Percentiles rank a stretch among this genome's conserved stretches.
Conservation (phyloP, 2,888 invertebrate species). For the Apotomis capreana region DNA sequence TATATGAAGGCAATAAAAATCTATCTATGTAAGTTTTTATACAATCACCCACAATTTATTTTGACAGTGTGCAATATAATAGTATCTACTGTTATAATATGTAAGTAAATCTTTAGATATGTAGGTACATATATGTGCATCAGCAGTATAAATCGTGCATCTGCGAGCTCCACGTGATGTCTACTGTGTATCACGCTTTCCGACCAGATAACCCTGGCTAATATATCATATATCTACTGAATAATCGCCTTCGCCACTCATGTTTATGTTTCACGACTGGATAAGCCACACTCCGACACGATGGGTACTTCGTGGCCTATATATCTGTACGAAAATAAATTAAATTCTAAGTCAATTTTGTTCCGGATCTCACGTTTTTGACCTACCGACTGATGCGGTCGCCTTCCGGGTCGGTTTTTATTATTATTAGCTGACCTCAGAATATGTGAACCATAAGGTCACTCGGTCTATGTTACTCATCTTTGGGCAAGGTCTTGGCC, state of each 20-base stretch:
- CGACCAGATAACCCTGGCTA: conserved; percentile 7
- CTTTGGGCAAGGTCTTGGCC: conserved; percentile 60
- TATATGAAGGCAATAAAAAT: too few species aligned
- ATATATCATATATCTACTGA: not conserved
- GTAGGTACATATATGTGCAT: not conserved
- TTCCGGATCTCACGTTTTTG: conserved; percentile 64
- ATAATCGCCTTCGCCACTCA: conserved; percentile 6
- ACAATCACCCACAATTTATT: too few species aligned
- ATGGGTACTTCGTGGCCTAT: conserved; percentile 2
- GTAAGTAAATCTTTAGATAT: too few species aligned
- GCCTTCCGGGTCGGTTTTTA: conserved; percentile 71
- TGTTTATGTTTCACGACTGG: conserved; percentile 9
- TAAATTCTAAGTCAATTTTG: conserved; percentile 7
- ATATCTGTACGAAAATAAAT: conserved; percentile 16
- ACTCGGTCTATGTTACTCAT: conserved; percentile 58
- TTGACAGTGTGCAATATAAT: too few species aligned
- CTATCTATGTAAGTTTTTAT: too few species aligned
- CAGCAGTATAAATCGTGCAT: conserved; percentile 16
- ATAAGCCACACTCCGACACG: conserved; percentile 1
- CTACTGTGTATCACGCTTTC: conserved; percentile 10
- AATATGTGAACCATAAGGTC: conserved; percentile 56
- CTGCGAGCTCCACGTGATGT: not conserved
- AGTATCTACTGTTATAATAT: too few species aligned
- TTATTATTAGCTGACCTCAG: conserved; percentile 68
- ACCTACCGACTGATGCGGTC: conserved; percentile 57